These are phyloP conservation scores for Araneus ventricosus DNA, from an alignment of 1,140 invertebrate species.

Conservation along the genomic window DNA sequence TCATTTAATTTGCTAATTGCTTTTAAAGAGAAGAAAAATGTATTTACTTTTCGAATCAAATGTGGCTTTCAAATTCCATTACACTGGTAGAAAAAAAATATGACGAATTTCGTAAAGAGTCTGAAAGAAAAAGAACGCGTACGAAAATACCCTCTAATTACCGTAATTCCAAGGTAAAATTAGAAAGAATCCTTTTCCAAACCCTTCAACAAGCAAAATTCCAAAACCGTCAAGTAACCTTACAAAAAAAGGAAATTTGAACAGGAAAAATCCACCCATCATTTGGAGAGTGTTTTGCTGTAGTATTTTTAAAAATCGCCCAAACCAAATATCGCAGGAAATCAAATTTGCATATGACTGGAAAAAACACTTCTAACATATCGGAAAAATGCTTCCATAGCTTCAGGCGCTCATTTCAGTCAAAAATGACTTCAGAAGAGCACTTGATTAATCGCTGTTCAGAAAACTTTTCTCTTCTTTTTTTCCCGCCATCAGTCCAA, in stretches of 20 bases:
- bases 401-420: background rate
- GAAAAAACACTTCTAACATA: background rate
- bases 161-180: too few relatives aligned
- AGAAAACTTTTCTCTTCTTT: background rate
- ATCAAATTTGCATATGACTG: background rate
- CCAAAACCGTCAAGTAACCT: background rate
- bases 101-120: too few relatives aligned
- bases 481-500: background rate
- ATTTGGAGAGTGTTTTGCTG: background rate
- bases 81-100: too few relatives aligned
- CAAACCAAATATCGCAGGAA: background rate
- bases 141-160: too few relatives aligned
- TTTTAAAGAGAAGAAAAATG: too few relatives aligned
- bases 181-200: background rate
- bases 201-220: background rate
- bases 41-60: too few relatives aligned
- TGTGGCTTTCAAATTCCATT: too few relatives aligned
- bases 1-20: too few relatives aligned
- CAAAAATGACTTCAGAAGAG: background rate
- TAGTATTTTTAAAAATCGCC: background rate
- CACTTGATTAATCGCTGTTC: conserved; percentile 17
- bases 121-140: too few relatives aligned
- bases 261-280: too few relatives aligned
- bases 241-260: background rate
- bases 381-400: background rate